Conservation (phyloP, 2,113 vertebrate species). For the Chinchilla lanigera region DNA sequence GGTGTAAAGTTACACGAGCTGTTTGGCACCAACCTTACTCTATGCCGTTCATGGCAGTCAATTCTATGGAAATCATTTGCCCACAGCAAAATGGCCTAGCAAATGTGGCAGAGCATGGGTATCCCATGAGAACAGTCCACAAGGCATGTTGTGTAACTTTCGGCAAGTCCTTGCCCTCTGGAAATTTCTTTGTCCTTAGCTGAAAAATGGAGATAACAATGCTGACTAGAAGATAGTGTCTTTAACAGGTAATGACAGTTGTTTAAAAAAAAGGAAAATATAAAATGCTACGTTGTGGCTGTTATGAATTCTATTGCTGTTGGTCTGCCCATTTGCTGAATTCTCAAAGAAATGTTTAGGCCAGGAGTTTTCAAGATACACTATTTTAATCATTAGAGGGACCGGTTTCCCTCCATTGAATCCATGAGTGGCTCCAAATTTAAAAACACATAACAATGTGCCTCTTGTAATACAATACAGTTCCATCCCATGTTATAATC, state of each 20-base stretch:
- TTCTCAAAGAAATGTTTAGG: neutral
- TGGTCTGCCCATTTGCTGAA: neutral
- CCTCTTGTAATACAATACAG: neutral
- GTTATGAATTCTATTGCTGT: neutral
- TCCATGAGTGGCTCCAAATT: neutral
- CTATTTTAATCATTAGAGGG: neutral
- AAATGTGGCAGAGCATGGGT: rapidly evolving
- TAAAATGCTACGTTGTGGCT: neutral
- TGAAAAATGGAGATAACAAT: neutral
- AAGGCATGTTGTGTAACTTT: rapidly evolving
- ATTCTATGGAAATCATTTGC: neutral
- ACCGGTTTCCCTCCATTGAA: neutral
- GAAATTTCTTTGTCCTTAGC: neutral
- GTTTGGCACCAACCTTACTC: neutral
- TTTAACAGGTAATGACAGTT: neutral
- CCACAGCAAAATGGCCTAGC: neutral
- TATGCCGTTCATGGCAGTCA: neutral
- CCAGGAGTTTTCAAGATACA: neutral
- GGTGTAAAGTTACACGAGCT: neutral
- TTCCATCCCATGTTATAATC: neutral
- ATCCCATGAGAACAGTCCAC: neutral
- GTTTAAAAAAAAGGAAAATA: neutral
- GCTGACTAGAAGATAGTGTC: neutral
- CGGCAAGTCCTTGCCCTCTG: neutral
- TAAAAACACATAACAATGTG: neutral